Conservation (phyloP, 2,797 vertebrate genomes). For the Echeneis naucrates region DNA sequence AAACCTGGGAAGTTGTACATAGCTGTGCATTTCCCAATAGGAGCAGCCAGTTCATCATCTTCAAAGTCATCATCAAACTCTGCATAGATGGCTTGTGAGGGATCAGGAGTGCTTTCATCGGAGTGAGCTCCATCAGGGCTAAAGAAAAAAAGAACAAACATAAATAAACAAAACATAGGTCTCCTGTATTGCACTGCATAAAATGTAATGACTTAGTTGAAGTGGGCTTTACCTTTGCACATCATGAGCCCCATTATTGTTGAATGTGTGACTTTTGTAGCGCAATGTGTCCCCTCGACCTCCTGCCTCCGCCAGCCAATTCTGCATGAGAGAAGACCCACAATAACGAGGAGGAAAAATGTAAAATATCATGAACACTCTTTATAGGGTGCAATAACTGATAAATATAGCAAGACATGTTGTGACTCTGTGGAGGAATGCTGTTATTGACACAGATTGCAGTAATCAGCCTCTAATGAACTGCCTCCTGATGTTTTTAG, state of each 20-base stretch:
- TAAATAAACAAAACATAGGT: constrained; percentile 2
- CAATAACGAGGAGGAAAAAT: not conserved
- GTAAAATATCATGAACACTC: too few species aligned
- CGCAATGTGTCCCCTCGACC: constrained; percentile 82
- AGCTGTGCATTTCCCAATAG: constrained; percentile 91
- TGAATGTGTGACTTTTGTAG: constrained; percentile 83
- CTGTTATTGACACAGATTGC: not conserved
- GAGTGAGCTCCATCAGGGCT: constrained; percentile 88
- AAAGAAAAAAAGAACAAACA: constrained; percentile 17
- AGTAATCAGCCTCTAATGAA: not conserved
- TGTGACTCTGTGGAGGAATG: not conserved
- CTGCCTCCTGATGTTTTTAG: not conserved
- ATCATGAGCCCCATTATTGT: constrained; percentile 87
- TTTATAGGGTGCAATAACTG: not conserved
- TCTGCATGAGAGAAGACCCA: constrained; percentile 68
- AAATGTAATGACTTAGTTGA: not conserved
- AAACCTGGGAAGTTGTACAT: constrained; percentile 92
- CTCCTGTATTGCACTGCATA: not conserved
- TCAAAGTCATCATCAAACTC: constrained; percentile 95
- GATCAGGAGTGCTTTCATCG: constrained; percentile 85
- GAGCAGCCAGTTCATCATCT: constrained; percentile 86
- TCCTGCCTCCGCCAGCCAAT: constrained; percentile 89
- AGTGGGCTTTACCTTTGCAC: constrained; percentile 81
- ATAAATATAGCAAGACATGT: not conserved
- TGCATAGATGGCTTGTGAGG: constrained; percentile 89